Base-by-base conservation (phyloP, 92 coral and sea anemone species). In the Micromussa lordhowensis region DNA sequence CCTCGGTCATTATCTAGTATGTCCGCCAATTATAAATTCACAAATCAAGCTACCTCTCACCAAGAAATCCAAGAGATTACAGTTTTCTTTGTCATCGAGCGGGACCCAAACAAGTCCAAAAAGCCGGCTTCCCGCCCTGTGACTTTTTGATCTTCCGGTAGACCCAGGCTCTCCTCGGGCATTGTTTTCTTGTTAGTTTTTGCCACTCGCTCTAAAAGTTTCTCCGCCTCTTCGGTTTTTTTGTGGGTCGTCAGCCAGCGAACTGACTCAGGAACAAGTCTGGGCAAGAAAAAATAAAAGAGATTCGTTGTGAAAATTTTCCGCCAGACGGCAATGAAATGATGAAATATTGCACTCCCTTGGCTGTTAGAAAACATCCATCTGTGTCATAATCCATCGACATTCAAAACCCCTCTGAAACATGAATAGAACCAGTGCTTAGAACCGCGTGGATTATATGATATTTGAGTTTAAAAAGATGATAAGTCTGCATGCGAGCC, bases 61-160 rank as follows among this genome's bases (percentile, higher is more conserved):
- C 99, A 98, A 48, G 98, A 96, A 48, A 98, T 81, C 99, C 99
- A 98, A 44, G 96, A 93, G 35, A 94, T 93, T 13, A 98, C 28
- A 24, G 98, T 96, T 77, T 92, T 98, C 86, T 93, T 93, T 22
- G 95, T 85, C 96, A 98, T 96, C 13, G 94, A 87, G 22, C 94
- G 83, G 51, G 92, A 79, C 29, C 95, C 76, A 79, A 98, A 98
- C 80, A 98, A 85, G 72, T 98, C 99, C 68, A 94, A 81, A 68
- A 98, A 96, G 28, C 83, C 94, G 18, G 98, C 94, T 66, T 94
- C 88, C 53, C 75, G 90, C 19, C 63, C 51, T 0, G 89, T 59
- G 48, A 68, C 68, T 34, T 81, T 91, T 68, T 93, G 96, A 53
- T 93, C 94, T 0, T 91, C 94, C 1, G 98, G 95, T 17, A 94